phyloP scores from a whole-genome alignment of 2,797 vertebrate genomes.

The Masticophis lateralis region DNA sequence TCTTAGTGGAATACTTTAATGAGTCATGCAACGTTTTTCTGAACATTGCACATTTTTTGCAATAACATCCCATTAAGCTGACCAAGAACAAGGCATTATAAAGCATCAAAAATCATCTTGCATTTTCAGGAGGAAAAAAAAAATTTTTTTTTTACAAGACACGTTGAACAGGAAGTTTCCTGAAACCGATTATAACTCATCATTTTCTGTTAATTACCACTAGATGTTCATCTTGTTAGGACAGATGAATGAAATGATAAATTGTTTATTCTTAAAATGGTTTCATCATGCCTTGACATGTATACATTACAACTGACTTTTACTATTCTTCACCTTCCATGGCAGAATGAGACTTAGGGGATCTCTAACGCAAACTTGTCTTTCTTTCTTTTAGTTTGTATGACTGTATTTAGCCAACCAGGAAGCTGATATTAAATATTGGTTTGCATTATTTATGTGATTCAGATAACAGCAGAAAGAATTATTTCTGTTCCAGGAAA shows the following conservation, averaged over 20 bases:
- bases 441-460: neutral
- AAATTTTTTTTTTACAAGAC: neutral
- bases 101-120: neutral
- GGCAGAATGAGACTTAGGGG: neutral
- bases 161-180: neutral
- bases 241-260: neutral
- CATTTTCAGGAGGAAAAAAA: no score
- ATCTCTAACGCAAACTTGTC: neutral
- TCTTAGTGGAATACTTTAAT: neutral
- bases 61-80: neutral
- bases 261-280: neutral
- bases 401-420: neutral
- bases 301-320: neutral
- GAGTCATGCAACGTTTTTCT: neutral
- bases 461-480: neutral
- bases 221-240: conserved; percentile 2
- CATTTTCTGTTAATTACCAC: neutral
- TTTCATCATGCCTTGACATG: neutral
- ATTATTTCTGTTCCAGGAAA: neutral
- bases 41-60: neutral
- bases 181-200: neutral
- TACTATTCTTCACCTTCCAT: neutral
- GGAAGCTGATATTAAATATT: neutral
- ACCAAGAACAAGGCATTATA: neutral
- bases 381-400: neutral